Evolutionary conservation across 2,888 invertebrate genomes (phyloP).

Genomic region (Cepaea hortensis): DNA sequence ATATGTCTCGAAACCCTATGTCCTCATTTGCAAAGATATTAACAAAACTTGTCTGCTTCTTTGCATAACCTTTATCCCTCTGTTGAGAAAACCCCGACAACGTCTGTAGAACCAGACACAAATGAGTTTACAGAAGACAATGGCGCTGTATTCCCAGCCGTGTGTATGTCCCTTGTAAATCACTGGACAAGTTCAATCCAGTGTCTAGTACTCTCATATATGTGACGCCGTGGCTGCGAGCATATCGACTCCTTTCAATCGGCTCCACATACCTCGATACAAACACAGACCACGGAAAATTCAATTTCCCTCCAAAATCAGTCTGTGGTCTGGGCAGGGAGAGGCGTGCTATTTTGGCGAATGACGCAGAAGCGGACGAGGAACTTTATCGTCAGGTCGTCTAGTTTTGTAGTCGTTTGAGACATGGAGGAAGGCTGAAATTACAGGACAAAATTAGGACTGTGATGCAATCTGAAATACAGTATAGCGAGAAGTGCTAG

Average conservation of each 20-base stretch:
- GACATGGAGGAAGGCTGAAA: background rate
- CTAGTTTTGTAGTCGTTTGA: background rate
- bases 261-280: constrained; percentile 11
- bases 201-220: background rate
- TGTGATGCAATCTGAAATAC: background rate
- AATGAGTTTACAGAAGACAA: too few species aligned
- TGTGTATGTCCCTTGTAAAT: background rate
- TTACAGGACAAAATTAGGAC: background rate
- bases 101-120: too few species aligned
- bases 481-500: background rate
- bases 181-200: background rate
- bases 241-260: constrained; percentile 26
- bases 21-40: too few species aligned
- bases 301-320: constrained; percentile 21
- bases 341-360: background rate
- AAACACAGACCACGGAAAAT: constrained; percentile 16
- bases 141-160: too few species aligned
- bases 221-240: background rate
- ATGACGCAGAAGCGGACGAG: background rate
- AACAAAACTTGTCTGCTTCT: too few species aligned
- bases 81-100: too few species aligned
- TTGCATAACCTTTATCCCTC: too few species aligned
- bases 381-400: background rate
- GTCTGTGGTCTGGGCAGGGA: background rate
- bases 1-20: too few species aligned